Evolutionary conservation across 92 coral and sea anemone genomes (phyloP).

Genomic region (Diadumene lineata): DNA sequence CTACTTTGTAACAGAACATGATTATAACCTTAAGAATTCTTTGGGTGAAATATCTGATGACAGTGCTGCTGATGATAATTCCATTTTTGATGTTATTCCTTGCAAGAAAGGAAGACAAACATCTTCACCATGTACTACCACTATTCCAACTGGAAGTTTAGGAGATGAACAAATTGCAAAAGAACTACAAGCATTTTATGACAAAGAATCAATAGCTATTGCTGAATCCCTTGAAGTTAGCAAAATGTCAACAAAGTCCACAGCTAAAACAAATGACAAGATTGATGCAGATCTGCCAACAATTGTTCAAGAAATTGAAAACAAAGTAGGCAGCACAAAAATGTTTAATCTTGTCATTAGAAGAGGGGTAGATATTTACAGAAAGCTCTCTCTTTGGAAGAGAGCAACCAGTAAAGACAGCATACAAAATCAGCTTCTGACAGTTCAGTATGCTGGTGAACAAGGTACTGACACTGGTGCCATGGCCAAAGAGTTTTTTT

Average conservation of each 20-base stretch:
- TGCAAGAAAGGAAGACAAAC: background rate
- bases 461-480: no score
- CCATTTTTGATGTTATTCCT: constrained; percentile 7
- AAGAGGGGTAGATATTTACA: constrained; percentile 51
- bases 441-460: no score
- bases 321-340: constrained; percentile 1
- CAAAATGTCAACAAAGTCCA: background rate
- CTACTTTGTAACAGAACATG: constrained; percentile 39
- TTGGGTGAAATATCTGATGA: constrained; percentile 14
- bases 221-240: background rate
- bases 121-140: background rate
- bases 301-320: background rate
- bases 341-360: constrained; percentile 46
- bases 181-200: constrained; percentile 22
- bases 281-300: background rate
- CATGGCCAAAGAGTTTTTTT: no score
- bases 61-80: background rate
- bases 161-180: constrained; percentile 18
- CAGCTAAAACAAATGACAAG: background rate
- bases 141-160: background rate
- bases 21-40: constrained; percentile 47
- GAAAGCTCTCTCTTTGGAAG: constrained; percentile 56
- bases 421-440: constrained; percentile 25
- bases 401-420: constrained; percentile 45
- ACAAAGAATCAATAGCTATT: constrained; percentile 10